Base-by-base conservation (phyloP, 2,888 invertebrate genomes). In the Crepidodera aurea region DNA sequence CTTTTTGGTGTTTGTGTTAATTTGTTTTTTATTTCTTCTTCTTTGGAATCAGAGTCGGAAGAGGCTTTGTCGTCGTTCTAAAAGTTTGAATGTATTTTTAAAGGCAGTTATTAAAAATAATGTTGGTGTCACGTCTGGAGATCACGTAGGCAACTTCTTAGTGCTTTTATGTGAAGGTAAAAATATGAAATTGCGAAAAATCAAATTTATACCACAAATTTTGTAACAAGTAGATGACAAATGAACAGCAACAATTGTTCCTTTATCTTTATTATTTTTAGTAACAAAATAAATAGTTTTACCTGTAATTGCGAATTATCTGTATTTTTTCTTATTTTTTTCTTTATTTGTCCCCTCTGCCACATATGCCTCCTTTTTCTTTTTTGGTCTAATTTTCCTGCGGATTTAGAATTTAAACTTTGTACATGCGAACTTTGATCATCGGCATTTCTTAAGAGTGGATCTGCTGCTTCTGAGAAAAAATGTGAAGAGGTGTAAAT, bases 1-100 rank as follows among this genome's bases (percentile, higher is more conserved):
- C 8, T n/a, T 58, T 51, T 32, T 15, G 51, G 40, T 34, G 50
- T 55, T 51, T 57, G 68, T 46, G 55, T 44, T 40, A 68, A 60
- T n/a, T 71, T 68, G 56, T 72, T 73, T 40, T 74, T 76, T 64
- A 13, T 13, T 12, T 18, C 22, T 10, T 56, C 55, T 7, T 77
- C 77, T 62, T 78, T 78, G 10, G 75, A 74, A 60, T 79, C 79
- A 34, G 78, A 78, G 51, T 72, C 76, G 1, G 78, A 48, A 1
- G 54, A 75, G 5, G 73, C 71, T 44, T 66, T 70, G 2, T 66
- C 61, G 15, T 60, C 62, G 2, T 50, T 34, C 61, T 60, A n/a
- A 50, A 53, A 15, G n/a, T n/a, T 8, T 25, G 1, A 25, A 18
- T 22, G 6, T 4, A 16, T 22, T 15, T 10, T 48, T 27, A 48